Percentiles rank a stretch among this genome's conserved stretches.
These are phyloP conservation scores for Etheostoma perlongum DNA, from an alignment of 2,797 vertebrate species.

Conservation along the genomic window DNA sequence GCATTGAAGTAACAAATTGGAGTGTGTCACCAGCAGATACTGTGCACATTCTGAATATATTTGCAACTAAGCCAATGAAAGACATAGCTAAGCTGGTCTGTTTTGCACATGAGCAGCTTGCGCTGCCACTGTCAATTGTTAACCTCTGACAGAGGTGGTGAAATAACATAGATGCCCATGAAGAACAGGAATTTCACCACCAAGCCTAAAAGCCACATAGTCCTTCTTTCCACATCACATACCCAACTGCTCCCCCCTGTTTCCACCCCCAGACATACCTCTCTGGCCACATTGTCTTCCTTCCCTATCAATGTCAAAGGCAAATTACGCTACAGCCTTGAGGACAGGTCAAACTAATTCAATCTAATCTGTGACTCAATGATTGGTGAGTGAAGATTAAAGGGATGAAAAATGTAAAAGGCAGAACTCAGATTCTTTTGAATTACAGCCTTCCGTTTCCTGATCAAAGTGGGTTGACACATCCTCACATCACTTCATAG, in stretches of 20 bases:
- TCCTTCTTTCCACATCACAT: constrained; percentile 25
- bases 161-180: constrained; percentile 61
- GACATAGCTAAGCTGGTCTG: constrained; percentile 46
- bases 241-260: constrained; percentile 18
- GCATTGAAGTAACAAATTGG: constrained; percentile 52
- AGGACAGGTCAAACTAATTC: constrained; percentile 82
- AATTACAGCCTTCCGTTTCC: constrained; percentile 59
- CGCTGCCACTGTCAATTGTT: constrained; percentile 55
- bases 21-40: constrained; percentile 50
- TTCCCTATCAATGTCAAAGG: constrained; percentile 78
- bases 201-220: constrained; percentile 41
- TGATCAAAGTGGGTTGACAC: constrained; percentile 42
- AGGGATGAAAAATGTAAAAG: constrained; percentile 65
- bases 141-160: constrained; percentile 61
- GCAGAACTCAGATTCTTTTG: constrained; percentile 61
- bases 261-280: constrained; percentile 35
- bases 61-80: constrained; percentile 54
- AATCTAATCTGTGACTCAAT: constrained; percentile 80
- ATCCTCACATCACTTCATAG: constrained; percentile 23
- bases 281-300: constrained; percentile 60
- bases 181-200: constrained; percentile 63
- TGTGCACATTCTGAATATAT: constrained; percentile 50
- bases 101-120: constrained; percentile 61
- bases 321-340: constrained; percentile 72
- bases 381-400: constrained; percentile 68